Evolutionary conservation across 2,888 invertebrate genomes (phyloP), one percentile per base, ranked within the genome.

Genomic region (Hecatera dysodea): DNA sequence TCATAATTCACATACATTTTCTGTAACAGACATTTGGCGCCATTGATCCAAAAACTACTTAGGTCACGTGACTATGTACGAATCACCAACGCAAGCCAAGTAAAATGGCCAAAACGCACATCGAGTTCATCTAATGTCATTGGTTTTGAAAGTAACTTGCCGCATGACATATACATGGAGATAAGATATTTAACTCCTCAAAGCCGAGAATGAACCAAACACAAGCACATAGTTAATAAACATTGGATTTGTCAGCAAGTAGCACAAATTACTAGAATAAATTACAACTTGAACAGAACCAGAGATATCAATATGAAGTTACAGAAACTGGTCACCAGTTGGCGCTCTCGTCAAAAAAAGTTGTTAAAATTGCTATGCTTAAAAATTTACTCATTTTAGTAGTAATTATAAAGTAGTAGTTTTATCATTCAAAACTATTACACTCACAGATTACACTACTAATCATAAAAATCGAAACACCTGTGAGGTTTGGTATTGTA

Each of bases 41-140:
- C 96, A 96, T 96, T 96, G 96, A 95, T 96, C 95, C 93, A 91
- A 94, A 94, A 94, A 91, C 90, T 93, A 93, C 93, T 93, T 89
- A 87, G 95, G 93, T 96, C 96, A 96, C 96, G 96, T 96, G 96
- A 96, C 96, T 95, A 96, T 89, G 91, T 95, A 95, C 95, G 95
- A 95, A 94, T 95, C 95, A 95, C 95, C 94, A 95, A 95, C 94
- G 95, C 95, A 95, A 96, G 95, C 96, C 95, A 95, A 95, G 93
- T 95, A 95, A 96, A 95, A 95, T 96, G 96, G 96, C 96, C 94
- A 95, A 94, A 95, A 95, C 95, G 95, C 96, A 95, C 95, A 94
- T 95, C 94, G 94, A 95, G 93, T 94, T 94, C 94, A 93, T 94
- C 90, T 92, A 95, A 92, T 94, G 95, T 94, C 95, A 95, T 94